Evolutionary conservation across 1,140 invertebrate genomes (phyloP).

Genomic region (Frieseomelitta varia): DNA sequence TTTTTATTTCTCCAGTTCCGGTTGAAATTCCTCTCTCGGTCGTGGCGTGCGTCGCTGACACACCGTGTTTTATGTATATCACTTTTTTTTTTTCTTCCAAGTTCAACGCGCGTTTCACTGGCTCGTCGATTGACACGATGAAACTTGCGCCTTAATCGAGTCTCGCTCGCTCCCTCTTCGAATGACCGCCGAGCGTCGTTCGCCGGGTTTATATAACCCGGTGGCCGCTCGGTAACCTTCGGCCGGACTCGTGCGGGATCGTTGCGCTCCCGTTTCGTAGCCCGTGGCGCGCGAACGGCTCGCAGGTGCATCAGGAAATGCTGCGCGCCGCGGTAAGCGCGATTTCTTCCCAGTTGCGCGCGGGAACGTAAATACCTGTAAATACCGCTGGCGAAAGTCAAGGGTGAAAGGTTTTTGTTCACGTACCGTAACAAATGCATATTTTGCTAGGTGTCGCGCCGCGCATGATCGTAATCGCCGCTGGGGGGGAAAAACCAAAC

Average conservation of each 20-base stretch:
- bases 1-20: not conserved
- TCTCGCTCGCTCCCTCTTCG: not conserved
- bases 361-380: not conserved
- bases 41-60: too few relatives aligned
- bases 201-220: constrained; percentile 46
- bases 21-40: not conserved
- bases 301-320: constrained; percentile 19
- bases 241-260: constrained; percentile 41
- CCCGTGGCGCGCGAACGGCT: not conserved
- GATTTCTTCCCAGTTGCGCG: not conserved
- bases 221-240: constrained; percentile 48
- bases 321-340: not conserved
- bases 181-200: constrained; percentile 33
- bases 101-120: not conserved
- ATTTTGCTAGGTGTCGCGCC: not conserved
- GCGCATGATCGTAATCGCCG: not conserved
- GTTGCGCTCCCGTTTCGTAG: not conserved
- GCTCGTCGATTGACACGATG: not conserved
- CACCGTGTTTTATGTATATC: constrained; percentile 6
- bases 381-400: constrained; percentile 11
- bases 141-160: not conserved
- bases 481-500: not conserved
- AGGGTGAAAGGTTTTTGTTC: constrained; percentile 9
- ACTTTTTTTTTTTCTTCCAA: not conserved
- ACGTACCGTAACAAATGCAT: constrained; percentile 7